Conservation (phyloP, 2,797 vertebrate species). For the Chloroceryle amazona region DNA sequence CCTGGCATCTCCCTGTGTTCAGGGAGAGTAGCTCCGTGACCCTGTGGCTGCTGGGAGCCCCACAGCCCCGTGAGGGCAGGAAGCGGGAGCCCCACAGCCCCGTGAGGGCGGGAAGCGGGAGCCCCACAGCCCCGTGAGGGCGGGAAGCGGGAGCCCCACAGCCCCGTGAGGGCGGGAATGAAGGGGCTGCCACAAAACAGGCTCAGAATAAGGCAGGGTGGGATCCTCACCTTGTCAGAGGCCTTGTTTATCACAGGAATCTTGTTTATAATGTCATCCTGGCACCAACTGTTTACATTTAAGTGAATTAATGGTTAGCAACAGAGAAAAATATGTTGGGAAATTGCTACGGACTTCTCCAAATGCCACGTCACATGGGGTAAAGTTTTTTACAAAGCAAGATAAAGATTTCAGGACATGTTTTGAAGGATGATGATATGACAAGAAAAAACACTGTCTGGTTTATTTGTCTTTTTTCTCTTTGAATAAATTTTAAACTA, state of each 20-base stretch:
- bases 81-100: neutral
- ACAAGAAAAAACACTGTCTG: rapidly evolving
- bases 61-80: neutral
- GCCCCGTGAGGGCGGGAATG: neutral
- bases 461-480: neutral
- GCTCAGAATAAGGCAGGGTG: too few species aligned
- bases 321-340: rapidly evolving
- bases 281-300: neutral
- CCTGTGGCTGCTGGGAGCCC: rapidly evolving
- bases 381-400: neutral
- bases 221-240: rapidly evolving
- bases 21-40: rapidly evolving
- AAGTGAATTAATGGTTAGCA: neutral
- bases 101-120: neutral
- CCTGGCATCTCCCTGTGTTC: rapidly evolving
- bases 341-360: neutral
- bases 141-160: neutral
- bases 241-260: neutral
- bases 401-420: neutral
- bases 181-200: rapidly evolving
- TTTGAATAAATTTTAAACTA: neutral
- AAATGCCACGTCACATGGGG: neutral
- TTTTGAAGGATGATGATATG: neutral
- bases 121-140: neutral
- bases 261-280: neutral